Evolutionary conservation across 2,888 invertebrate species (phyloP), one percentile per base, ranked within the genome.

Genomic region (Dione juno): DNA sequence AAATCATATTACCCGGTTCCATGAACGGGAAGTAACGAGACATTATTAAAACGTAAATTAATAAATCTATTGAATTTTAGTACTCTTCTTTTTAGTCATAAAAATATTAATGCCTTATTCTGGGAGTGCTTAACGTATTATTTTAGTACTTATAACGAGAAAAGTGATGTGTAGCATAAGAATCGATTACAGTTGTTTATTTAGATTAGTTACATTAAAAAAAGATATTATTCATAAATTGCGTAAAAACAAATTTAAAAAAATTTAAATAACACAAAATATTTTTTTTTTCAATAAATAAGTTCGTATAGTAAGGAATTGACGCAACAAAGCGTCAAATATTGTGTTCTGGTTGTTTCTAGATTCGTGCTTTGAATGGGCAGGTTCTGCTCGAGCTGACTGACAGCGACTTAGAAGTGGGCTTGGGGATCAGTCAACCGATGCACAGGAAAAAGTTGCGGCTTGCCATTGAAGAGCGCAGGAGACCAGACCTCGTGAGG

Each of bases 361-460:
- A 94, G 94, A 94, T 94, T 88, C 94, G 94, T 94, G 94, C 94
- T 94, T 94, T 94, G 92, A 94, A 94, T 94, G 94, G 94, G 85
- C 94, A 97, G 97, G 97, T 98, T 80, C 94, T 99, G 83, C 94
- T 98, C 80, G 98, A 98, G 92, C 93, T 99, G 82, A 97, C 96
- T 84, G 98, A 99, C 85, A 95, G 96, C 66, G 99, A 99, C 86
- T 90, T 99, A 85, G 98, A 98, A 90, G 96, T 96, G 67, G 98
- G 98, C 6, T 93, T 99, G 70, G 98, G 98, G n/a, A 96, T 99
- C 79, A 94, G 95, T 68, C 98, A 98, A 94, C 97, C 98, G 53
- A 96, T 99, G 95, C 98, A 99, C 87, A 94, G 98, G 80, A 97
- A 98, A 90, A 99, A 99, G 87, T 93, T 99, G 74, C 94, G 98